A percentile compares a stretch with the other conserved stretches of the same genome.
Conservation (phyloP, 1,140 invertebrate genomes). For the Varroa destructor region DNA sequence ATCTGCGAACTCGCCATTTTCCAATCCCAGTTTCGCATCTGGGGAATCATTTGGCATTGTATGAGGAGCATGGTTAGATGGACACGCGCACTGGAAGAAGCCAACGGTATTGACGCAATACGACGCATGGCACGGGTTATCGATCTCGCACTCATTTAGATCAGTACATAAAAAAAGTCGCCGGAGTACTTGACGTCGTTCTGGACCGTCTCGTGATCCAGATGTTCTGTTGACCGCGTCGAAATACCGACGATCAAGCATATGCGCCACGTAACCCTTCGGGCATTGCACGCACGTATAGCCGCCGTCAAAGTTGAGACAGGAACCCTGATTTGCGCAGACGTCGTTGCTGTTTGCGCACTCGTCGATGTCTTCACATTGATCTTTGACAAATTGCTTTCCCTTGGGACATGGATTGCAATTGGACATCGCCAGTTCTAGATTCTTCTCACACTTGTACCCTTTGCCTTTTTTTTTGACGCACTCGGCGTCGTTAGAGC, state of each 20-base stretch:
- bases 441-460: background rate
- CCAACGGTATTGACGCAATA: conserved; percentile 17
- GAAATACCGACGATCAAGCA: background rate
- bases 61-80: background rate
- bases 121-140: background rate
- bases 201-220: too few species aligned
- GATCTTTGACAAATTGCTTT: background rate
- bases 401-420: background rate
- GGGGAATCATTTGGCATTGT: too few species aligned
- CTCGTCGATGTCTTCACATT: conserved; percentile 14
- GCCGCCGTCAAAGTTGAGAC: conserved; percentile 10
- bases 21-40: too few species aligned
- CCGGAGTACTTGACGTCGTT: background rate
- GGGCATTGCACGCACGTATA: background rate
- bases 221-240: background rate
- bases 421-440: background rate
- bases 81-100: background rate
- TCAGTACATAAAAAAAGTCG: conserved; percentile 3
- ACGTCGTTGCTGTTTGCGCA: background rate
- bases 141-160: conserved; percentile 12
- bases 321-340: background rate
- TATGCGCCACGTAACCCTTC: conserved; percentile 19
- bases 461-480: background rate
- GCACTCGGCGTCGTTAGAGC: background rate
- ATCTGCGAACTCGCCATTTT: background rate